phyloP scores from a whole-genome alignment of 2,888 invertebrate genomes.

The Gari tellinella region DNA sequence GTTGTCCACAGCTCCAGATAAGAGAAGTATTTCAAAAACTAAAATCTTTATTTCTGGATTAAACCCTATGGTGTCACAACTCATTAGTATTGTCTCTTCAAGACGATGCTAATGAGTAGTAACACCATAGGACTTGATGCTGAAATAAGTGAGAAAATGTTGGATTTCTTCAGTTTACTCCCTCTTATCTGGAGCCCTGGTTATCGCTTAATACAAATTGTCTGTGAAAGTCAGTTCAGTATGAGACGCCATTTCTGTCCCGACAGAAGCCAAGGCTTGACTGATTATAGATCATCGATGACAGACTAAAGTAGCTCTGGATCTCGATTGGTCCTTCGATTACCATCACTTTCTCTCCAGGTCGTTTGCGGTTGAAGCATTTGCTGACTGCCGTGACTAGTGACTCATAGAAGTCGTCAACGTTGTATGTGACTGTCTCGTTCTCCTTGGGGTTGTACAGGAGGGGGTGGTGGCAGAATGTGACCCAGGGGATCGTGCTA shows the following conservation, averaged over 20 bases:
- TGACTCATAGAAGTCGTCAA: constrained; percentile 84
- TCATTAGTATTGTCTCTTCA: too few species aligned
- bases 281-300: constrained; percentile 92
- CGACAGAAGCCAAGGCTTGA: constrained; percentile 94
- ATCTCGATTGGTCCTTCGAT: constrained; percentile 87
- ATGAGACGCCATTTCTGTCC: constrained; percentile 93
- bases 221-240: too few species aligned
- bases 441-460: constrained; percentile 82
- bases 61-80: too few species aligned
- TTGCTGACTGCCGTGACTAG: constrained; percentile 75
- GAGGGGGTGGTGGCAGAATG: constrained; percentile 91
- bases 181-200: too few species aligned
- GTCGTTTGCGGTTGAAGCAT: constrained; percentile 69
- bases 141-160: too few species aligned
- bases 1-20: too few species aligned
- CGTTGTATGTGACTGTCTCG: constrained; percentile 83
- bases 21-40: too few species aligned
- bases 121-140: too few species aligned
- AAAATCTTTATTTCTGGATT: too few species aligned
- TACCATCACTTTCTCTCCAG: constrained; percentile 74
- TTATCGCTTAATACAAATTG: too few species aligned
- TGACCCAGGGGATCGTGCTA: constrained; percentile 91
- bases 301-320: constrained; percentile 92
- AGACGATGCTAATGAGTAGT: too few species aligned
- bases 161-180: too few species aligned